phyloP scores from a whole-genome alignment of 1,140 invertebrate species.

The Myzus persicae region DNA sequence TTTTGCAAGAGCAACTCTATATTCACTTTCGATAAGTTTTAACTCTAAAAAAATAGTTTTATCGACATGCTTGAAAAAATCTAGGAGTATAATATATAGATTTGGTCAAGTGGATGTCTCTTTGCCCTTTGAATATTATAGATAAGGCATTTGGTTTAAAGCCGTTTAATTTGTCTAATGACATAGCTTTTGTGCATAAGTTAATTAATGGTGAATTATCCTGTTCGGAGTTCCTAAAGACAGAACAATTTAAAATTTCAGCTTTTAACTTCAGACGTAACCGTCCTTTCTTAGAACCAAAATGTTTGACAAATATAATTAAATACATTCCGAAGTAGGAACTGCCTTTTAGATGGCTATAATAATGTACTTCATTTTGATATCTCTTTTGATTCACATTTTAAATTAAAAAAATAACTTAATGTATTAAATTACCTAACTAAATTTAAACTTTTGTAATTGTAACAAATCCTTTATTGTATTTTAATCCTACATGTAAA shows the following conservation, averaged over 20 bases:
- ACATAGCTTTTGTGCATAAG: background rate
- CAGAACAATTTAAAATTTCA: background rate
- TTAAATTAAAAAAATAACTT: background rate
- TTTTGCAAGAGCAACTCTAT: background rate
- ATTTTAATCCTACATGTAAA: background rate
- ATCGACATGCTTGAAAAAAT: background rate
- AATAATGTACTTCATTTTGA: background rate
- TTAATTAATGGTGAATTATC: constrained; percentile 46
- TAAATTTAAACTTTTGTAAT: background rate
- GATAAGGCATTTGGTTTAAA: background rate
- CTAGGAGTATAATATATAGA: background rate
- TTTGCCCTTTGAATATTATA: background rate
- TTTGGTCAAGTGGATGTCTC: background rate
- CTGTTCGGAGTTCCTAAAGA: background rate
- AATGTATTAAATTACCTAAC: too few relatives aligned
- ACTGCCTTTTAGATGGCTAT: background rate
- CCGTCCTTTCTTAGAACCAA: background rate
- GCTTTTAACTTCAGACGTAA: background rate
- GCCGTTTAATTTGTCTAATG: background rate
- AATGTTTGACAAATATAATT: background rate
- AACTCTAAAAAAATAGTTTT: constrained; percentile 5
- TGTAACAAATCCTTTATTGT: background rate
- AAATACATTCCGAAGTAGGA: background rate
- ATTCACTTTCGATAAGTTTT: background rate
- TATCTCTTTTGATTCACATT: background rate